phyloP scores from a whole-genome alignment of 2,113 vertebrate species.

The Muntiacus muntjak region DNA sequence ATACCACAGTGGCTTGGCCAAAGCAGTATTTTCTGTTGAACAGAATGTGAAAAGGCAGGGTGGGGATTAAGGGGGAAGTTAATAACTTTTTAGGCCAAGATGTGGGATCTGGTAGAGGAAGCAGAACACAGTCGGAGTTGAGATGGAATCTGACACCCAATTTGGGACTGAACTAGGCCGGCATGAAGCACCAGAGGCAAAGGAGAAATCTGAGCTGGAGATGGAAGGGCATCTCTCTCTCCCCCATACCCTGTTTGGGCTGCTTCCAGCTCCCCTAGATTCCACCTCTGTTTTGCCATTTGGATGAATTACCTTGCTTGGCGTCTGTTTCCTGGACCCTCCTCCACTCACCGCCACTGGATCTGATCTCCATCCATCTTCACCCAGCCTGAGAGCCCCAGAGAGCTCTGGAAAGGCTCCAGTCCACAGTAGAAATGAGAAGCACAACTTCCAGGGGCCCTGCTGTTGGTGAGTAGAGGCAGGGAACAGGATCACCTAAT shows the following conservation, averaged over 20 bases:
- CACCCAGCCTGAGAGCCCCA: background rate
- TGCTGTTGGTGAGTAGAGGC: background rate
- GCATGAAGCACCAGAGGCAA: background rate
- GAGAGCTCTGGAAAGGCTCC: background rate
- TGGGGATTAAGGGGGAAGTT: slow-evolving; percentile 14
- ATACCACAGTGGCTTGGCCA: background rate
- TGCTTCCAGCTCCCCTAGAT: background rate
- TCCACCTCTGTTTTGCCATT: slow-evolving; percentile 33
- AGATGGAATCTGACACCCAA: slow-evolving; percentile 57
- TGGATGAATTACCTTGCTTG: slow-evolving; percentile 24
- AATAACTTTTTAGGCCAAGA: slow-evolving; percentile 50
- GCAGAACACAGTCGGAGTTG: background rate
- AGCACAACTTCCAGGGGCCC: background rate
- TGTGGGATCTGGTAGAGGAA: slow-evolving; percentile 51
- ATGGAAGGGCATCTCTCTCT: background rate
- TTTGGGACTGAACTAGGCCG: slow-evolving; percentile 27
- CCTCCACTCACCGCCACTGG: slow-evolving; percentile 23
- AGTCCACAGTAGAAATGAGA: slow-evolving; percentile 34
- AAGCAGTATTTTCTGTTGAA: slow-evolving; percentile 16
- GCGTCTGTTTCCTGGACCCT: slow-evolving; percentile 17
- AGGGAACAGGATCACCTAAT: background rate
- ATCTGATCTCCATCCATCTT: slow-evolving; percentile 61
- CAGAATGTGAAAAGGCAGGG: background rate
- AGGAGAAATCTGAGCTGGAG: slow-evolving; percentile 51
- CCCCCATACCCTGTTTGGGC: slow-evolving; percentile 9